Evolutionary conservation across 1,140 invertebrate genomes (phyloP).

Genomic region (Heliconius nattereri): DNA sequence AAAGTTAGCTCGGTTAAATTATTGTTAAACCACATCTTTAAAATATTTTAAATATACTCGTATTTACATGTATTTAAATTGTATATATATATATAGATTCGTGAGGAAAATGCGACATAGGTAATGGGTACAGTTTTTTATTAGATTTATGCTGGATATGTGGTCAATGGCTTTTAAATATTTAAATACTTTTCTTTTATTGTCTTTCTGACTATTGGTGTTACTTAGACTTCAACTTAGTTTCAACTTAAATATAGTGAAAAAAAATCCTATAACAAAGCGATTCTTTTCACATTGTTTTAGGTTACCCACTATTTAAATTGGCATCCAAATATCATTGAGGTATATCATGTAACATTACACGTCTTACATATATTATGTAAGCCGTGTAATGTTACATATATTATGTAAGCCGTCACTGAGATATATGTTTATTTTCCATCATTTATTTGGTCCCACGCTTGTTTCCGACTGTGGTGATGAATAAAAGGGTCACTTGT

Average conservation of each 20-base stretch:
- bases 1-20: constrained; percentile 13
- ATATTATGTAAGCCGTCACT: neutral
- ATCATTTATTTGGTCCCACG: neutral
- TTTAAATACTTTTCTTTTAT: neutral
- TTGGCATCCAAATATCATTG: no score
- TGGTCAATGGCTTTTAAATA: neutral
- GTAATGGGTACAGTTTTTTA: neutral
- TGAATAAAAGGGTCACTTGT: constrained; percentile 7
- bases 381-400: neutral
- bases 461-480: neutral
- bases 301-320: no score
- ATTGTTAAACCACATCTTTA: neutral
- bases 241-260: no score
- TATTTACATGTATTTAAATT: neutral
- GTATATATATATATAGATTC: constrained; percentile 1
- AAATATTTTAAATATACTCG: neutral
- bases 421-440: neutral
- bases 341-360: no score
- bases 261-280: no score
- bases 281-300: no score
- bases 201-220: no score
- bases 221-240: no score
- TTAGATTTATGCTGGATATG: neutral
- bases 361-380: no score
- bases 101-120: neutral